A percentile compares a stretch with the other conserved stretches of the same genome.
These are phyloP conservation scores for Himalopsyche kuldschensis DNA, from an alignment of 2,888 invertebrate genomes.

Conservation along the genomic window DNA sequence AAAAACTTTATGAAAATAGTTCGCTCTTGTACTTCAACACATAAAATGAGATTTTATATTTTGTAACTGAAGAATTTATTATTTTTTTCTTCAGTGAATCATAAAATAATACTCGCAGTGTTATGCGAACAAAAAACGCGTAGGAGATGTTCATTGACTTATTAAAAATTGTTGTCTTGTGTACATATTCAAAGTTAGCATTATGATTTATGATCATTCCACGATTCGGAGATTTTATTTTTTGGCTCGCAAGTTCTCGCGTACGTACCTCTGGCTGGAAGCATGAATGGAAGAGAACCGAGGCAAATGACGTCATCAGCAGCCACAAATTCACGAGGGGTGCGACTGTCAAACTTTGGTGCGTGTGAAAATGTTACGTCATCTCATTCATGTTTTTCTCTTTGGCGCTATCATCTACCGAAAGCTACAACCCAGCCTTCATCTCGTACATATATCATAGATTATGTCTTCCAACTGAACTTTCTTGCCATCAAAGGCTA, in stretches of 20 bases:
- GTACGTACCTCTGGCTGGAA: conserved; percentile 6
- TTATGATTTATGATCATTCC: background rate
- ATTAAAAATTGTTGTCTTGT: background rate
- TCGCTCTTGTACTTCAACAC: too few relatives aligned
- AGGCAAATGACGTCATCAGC: conserved; percentile 32
- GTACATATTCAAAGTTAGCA: background rate
- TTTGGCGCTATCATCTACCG: too few relatives aligned
- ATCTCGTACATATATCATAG: too few relatives aligned
- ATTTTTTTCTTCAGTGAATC: background rate
- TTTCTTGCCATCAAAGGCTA: too few relatives aligned
- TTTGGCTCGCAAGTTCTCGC: background rate
- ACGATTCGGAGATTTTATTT: background rate
- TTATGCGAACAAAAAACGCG: background rate
- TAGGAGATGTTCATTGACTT: background rate
- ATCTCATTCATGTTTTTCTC: too few relatives aligned
- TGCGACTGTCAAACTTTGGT: background rate
- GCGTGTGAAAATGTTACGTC: background rate
- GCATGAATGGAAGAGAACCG: conserved; percentile 33
- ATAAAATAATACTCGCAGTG: background rate
- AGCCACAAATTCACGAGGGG: background rate
- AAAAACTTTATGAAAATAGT: too few relatives aligned
- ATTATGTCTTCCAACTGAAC: too few relatives aligned
- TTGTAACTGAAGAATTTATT: too few relatives aligned
- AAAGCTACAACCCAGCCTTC: too few relatives aligned
- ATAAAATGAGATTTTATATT: too few relatives aligned